These are phyloP conservation scores for Lasiurus borealis DNA, from an alignment of 2,113 vertebrate species.

Conservation along the genomic window DNA sequence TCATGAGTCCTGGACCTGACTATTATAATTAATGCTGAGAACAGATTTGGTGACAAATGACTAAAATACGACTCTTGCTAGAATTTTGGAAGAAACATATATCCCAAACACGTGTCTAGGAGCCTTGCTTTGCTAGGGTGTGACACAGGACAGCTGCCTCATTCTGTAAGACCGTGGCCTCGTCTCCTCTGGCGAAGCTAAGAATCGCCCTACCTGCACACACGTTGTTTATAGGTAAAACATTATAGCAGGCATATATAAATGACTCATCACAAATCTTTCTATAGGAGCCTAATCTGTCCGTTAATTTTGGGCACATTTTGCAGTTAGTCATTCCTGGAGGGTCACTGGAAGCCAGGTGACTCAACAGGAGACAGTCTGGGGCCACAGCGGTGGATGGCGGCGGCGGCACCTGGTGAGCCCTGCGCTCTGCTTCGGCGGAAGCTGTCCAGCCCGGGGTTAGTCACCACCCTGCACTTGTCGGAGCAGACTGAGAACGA, in stretches of 20 bases:
- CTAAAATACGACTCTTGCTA: background rate
- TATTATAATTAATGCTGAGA: slow-evolving; percentile 14
- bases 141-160: background rate
- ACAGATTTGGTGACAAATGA: slow-evolving; percentile 42
- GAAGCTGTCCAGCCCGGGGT: background rate
- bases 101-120: background rate
- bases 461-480: background rate
- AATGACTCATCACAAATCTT: slow-evolving; percentile 24
- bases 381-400: background rate
- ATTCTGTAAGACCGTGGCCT: background rate
- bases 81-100: background rate
- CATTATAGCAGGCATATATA: background rate
- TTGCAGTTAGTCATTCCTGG: background rate
- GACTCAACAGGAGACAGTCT: background rate
- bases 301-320: slow-evolving; percentile 13
- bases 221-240: background rate
- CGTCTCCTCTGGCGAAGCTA: background rate
- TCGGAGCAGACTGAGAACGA: slow-evolving; percentile 9
- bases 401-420: background rate
- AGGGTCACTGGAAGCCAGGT: background rate
- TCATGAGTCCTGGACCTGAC: background rate
- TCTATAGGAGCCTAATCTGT: slow-evolving; percentile 17
- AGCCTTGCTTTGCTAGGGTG: background rate
- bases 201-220: background rate
- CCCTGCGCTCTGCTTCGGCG: background rate